Evolutionary conservation across 1,140 invertebrate species (phyloP), one percentile per base, ranked within the genome.

Genomic region (Helicoverpa zea): DNA sequence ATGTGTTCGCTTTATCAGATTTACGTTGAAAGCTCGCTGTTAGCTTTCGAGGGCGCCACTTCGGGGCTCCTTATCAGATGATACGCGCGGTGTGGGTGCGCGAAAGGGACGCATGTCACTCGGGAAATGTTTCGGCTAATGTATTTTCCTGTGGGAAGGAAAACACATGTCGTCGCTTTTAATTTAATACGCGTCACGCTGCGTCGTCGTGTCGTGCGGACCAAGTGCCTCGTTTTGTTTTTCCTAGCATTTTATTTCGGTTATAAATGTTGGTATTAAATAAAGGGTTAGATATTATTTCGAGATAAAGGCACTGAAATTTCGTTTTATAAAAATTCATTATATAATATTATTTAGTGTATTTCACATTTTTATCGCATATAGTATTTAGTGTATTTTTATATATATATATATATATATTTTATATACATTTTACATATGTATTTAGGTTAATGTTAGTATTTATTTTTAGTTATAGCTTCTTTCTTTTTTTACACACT

Each of bases 151-250:
- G 91, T 94, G 92, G 92, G 92, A 94, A 94, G 90, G 89, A 95
- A 94, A 95, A 95, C 94, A 95, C 92, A 94, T 95, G 94, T 95
- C 86, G 91, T 91, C 92, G 90, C 91, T 94, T 94, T 95, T 94
- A 94, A 94, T 94, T 94, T 95, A 94, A 95, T 95, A 92, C 90
- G 88, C 87, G 88, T 92, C 94, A 94, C 83, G 94, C 94, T 94
- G 94, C 72, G 94, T 84, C 84, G 82, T 84, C 87, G 85, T 94
- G 90, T 92, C 82, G 77, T 83, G 85, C 82, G 66, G 79, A 85
- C 75, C 68, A 83, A 82, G 84, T 83, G 76, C 81, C 70, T 85
- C 61, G 73, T 72, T 79, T 80, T 83, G 76, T 79, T 77, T 84
- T 82, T 82, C 63, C 30, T 63, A 52, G 30, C 52, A 58, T 80